These are phyloP conservation scores for Hanleya hanleyi DNA, from an alignment of 2,888 invertebrate species.

Conservation along the genomic window DNA sequence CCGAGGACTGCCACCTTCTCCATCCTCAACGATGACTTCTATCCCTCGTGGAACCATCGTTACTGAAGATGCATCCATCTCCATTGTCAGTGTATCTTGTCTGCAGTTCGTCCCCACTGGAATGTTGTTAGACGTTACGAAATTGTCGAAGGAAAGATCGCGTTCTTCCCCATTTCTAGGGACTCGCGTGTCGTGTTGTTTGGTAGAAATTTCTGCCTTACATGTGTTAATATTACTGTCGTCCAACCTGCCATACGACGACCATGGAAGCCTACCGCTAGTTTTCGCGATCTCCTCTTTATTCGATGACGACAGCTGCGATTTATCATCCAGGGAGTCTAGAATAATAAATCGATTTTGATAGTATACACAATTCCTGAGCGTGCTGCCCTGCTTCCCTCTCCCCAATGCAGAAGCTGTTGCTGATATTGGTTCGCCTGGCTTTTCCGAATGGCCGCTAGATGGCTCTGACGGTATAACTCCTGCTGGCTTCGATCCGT, in stretches of 20 bases:
- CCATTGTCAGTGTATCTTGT: constrained; percentile 20
- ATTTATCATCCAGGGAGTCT: constrained; percentile 23
- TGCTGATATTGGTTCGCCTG: not conserved
- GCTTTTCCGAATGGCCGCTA: constrained; percentile 2
- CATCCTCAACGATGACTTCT: constrained; percentile 54
- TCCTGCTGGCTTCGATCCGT: not conserved
- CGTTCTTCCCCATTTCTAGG: not conserved
- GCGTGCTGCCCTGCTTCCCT: constrained; percentile 34
- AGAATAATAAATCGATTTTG: constrained; percentile 52
- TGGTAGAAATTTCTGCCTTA: not conserved
- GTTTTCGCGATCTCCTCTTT: not conserved
- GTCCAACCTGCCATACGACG: not conserved
- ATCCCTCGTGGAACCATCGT: constrained; percentile 55
- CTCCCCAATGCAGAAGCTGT: constrained; percentile 13
- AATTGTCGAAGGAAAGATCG: not conserved
- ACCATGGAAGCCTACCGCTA: not conserved
- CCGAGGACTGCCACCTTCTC: constrained; percentile 30
- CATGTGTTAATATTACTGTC: not conserved
- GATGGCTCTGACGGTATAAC: not conserved
- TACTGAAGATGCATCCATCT: constrained; percentile 42
- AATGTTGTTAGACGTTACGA: not conserved
- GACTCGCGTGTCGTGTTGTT: not conserved
- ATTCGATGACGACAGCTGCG: not conserved
- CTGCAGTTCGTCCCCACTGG: not conserved
- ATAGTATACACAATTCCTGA: constrained; percentile 43